Evolutionary conservation across 2,888 invertebrate species (phyloP).

Genomic region (Elmis aenea): DNA sequence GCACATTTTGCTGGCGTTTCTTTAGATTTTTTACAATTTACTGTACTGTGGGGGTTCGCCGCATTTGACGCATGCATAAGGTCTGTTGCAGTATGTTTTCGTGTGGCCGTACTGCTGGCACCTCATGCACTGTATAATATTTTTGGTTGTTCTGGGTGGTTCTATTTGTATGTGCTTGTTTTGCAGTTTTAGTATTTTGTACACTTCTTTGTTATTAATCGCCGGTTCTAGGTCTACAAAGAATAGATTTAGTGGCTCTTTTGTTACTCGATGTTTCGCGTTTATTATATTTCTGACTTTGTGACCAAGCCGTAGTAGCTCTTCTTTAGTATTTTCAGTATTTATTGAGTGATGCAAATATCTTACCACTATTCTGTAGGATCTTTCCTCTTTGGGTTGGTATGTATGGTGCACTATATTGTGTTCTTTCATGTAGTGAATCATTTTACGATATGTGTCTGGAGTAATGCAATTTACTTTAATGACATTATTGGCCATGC

Average conservation of each 20-base stretch:
- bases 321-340: constrained; percentile 10
- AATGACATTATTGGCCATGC: constrained; percentile 13
- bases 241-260: constrained; percentile 15
- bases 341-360: constrained; percentile 13
- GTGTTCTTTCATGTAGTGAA: constrained; percentile 11
- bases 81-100: constrained; percentile 20
- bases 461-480: constrained; percentile 14
- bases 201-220: constrained; percentile 18
- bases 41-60: constrained; percentile 15
- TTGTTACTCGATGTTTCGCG: constrained; percentile 12
- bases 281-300: constrained; percentile 19
- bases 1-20: constrained; percentile 9
- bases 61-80: constrained; percentile 21
- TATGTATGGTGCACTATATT: constrained; percentile 18
- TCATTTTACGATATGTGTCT: constrained; percentile 15
- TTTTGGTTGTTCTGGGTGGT: constrained; percentile 12
- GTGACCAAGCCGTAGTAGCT: constrained; percentile 10
- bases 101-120: too few species aligned
- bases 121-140: constrained; percentile 18
- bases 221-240: constrained; percentile 20
- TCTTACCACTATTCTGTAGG: constrained; percentile 16
- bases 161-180: constrained; percentile 13
- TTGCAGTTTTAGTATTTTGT: constrained; percentile 13
- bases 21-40: constrained; percentile 9
- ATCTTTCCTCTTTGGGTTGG: constrained; percentile 17